These are phyloP conservation scores for Harpagifer antarcticus DNA, from an alignment of 2,797 vertebrate genomes.

Conservation along the genomic window DNA sequence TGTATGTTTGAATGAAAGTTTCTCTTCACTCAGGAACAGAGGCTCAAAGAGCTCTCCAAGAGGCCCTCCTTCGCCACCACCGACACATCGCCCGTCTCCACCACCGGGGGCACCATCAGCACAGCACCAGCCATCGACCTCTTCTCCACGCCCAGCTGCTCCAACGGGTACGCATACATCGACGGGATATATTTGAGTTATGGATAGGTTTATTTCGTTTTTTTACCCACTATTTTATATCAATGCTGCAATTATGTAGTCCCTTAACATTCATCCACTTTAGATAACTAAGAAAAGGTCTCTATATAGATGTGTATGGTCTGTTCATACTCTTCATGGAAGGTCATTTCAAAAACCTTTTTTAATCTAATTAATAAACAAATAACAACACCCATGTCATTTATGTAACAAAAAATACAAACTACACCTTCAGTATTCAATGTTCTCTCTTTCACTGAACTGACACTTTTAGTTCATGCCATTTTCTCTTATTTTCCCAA, in stretches of 20 bases:
- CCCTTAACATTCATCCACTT: not conserved
- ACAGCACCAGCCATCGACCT: slow-evolving; percentile 96
- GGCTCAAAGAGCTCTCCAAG: slow-evolving; percentile 98
- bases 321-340: not conserved
- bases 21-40: slow-evolving; percentile 88
- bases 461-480: too few relatives aligned
- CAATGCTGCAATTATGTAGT: not conserved
- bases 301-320: not conserved
- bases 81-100: slow-evolving; percentile 95
- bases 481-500: too few relatives aligned
- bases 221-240: not conserved
- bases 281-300: not conserved
- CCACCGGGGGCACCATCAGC: slow-evolving; percentile 93
- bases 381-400: too few relatives aligned
- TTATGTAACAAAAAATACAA: too few relatives aligned
- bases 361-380: too few relatives aligned
- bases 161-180: slow-evolving; percentile 89
- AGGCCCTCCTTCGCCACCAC: slow-evolving; percentile 96
- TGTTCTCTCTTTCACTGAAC: too few relatives aligned
- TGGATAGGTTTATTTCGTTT: not conserved
- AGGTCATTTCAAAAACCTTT: not conserved
- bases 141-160: slow-evolving; percentile 97
- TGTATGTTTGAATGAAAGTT: slow-evolving; percentile 25
- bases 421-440: too few relatives aligned
- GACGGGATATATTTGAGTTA: not conserved